Evolutionary conservation across 2,113 vertebrate genomes (phyloP).

Genomic region (Cinclus cinclus): DNA sequence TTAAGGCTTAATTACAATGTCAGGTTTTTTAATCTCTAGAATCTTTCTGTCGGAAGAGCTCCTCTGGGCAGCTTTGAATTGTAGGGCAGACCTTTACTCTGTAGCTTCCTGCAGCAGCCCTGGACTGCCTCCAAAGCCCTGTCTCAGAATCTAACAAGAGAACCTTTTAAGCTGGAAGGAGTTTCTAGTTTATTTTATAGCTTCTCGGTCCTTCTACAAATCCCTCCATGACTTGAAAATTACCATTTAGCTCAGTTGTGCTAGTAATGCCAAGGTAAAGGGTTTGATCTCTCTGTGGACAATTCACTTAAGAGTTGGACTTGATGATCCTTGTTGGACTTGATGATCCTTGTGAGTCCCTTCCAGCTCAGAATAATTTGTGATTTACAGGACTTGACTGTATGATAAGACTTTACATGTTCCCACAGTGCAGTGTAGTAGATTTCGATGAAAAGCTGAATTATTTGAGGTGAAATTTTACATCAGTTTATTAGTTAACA

Average conservation of each 20-base stretch:
- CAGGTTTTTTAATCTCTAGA: background rate
- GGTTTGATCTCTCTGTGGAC: background rate
- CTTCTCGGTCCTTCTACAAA: background rate
- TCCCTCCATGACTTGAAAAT: background rate
- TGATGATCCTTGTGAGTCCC: background rate
- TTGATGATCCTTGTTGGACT: background rate
- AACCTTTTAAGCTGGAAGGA: background rate
- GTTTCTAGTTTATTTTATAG: background rate
- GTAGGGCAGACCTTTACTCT: background rate
- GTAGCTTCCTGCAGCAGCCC: background rate
- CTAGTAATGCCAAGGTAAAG: background rate
- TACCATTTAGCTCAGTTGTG: background rate
- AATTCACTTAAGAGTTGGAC: background rate
- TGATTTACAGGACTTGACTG: background rate
- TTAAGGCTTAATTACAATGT: background rate
- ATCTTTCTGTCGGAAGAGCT: background rate
- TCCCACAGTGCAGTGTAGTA: background rate
- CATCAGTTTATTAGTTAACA: background rate
- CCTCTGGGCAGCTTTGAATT: background rate
- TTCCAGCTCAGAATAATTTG: background rate
- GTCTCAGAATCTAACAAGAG: background rate
- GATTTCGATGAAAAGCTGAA: background rate
- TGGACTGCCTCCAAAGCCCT: background rate
- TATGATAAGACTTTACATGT: background rate
- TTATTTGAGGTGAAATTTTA: background rate